Evolutionary conservation across 2,113 vertebrate genomes (phyloP).

Genomic region (Amphiprion ocellaris): DNA sequence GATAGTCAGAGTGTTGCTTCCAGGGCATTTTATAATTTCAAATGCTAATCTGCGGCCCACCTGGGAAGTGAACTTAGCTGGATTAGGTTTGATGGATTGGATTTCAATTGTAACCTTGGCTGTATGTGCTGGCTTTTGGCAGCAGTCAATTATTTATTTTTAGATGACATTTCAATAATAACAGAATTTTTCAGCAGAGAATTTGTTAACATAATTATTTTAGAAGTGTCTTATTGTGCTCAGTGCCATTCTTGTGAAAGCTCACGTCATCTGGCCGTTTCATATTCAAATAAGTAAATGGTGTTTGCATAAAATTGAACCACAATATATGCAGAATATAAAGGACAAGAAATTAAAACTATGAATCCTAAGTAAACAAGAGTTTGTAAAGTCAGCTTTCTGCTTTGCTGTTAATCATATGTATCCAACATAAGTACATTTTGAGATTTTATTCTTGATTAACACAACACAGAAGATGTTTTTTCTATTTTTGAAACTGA

Average conservation of each 20-base stretch:
- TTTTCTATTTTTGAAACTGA: not conserved
- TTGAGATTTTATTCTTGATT: not conserved
- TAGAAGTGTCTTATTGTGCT: not conserved
- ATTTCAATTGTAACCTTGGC: conserved; percentile 36
- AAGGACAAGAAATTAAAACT: conserved; percentile 4
- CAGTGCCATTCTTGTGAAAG: not conserved
- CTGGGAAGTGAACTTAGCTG: conserved; percentile 36
- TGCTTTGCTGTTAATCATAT: not conserved
- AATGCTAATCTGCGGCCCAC: conserved; percentile 47
- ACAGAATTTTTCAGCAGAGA: not conserved
- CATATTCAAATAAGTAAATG: conserved; percentile 1
- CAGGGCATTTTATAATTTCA: conserved; percentile 27
- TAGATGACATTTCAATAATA: conserved; percentile 37
- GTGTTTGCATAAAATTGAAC: not conserved
- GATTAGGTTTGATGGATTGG: conserved; percentile 56
- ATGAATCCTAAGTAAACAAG: conserved; percentile 8
- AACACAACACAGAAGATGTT: not conserved
- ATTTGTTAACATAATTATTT: conserved; percentile 18
- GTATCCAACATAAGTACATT: not conserved
- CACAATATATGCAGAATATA: not conserved
- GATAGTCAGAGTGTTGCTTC: conserved; percentile 3
- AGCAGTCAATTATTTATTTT: conserved; percentile 42
- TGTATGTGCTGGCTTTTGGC: conserved; percentile 24
- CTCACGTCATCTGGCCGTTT: not conserved
- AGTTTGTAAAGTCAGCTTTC: not conserved